These are phyloP conservation scores for Morpho achilles DNA, from an alignment of 2,888 invertebrate species.

Conservation along the genomic window DNA sequence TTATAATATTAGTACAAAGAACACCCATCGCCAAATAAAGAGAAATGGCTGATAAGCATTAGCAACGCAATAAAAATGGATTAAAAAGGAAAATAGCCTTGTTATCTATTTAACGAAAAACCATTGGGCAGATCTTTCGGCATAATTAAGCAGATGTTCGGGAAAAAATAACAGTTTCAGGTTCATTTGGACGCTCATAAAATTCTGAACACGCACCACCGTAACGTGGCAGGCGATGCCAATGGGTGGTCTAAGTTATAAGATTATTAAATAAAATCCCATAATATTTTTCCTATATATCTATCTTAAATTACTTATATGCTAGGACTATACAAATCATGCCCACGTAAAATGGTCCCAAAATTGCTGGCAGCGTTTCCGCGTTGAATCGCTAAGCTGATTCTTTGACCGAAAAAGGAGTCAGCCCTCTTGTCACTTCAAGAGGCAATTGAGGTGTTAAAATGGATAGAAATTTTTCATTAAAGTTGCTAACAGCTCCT, in stretches of 20 bases:
- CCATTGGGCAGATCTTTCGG: slow-evolving; percentile 44
- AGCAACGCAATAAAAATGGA: slow-evolving; percentile 10
- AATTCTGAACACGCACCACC: slow-evolving; percentile 62
- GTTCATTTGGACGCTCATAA: slow-evolving; percentile 56
- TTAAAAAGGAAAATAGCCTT: slow-evolving; percentile 17
- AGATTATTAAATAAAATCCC: slow-evolving; percentile 1
- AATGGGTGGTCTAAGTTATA: slow-evolving; percentile 31
- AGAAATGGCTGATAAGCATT: slow-evolving; percentile 1
- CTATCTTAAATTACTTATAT: too few relatives aligned
- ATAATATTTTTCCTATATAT: too few relatives aligned
- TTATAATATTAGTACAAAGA: neutral
- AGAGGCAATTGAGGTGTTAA: too few relatives aligned
- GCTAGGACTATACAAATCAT: neutral
- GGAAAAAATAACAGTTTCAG: slow-evolving; percentile 48
- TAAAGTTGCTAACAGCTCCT: slow-evolving; percentile 24
- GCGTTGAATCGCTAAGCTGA: too few relatives aligned
- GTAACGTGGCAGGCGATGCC: slow-evolving; percentile 47
- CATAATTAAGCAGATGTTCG: slow-evolving; percentile 62
- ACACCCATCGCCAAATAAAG: slow-evolving; percentile 1
- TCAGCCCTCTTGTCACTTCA: too few relatives aligned
- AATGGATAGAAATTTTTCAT: too few relatives aligned
- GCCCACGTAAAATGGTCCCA: neutral
- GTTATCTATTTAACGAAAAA: slow-evolving; percentile 33
- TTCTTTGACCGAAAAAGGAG: too few relatives aligned
- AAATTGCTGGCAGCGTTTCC: too few relatives aligned